These are phyloP conservation scores for Urocitellus parryii DNA, from an alignment of 2,113 vertebrate genomes.

Conservation along the genomic window DNA sequence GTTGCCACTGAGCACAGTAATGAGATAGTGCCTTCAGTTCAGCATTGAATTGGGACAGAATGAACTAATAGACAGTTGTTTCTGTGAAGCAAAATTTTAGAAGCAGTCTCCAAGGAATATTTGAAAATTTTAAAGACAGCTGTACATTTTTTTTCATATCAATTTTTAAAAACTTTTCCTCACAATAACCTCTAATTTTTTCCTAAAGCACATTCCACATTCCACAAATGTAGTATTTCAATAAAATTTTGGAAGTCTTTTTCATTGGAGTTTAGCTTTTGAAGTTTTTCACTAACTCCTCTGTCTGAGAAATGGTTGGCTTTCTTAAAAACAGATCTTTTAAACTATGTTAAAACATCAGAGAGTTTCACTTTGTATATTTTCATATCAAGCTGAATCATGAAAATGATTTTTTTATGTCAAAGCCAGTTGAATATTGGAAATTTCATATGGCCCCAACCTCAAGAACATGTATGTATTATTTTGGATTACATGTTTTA, in stretches of 20 bases:
- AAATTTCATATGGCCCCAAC: neutral
- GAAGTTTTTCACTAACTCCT: neutral
- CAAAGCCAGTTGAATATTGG: neutral
- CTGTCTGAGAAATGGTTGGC: slow-evolving; percentile 9
- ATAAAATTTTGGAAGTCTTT: neutral
- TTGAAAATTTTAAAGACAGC: slow-evolving; percentile 19
- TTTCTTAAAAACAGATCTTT: neutral
- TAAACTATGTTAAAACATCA: neutral
- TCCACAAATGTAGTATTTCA: neutral
- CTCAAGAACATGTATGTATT: neutral
- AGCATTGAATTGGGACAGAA: slow-evolving; percentile 6
- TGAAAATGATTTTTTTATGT: neutral
- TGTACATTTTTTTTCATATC: slow-evolving; percentile 19
- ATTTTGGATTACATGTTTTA: slow-evolving; percentile 22
- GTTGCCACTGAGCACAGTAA: slow-evolving; percentile 63
- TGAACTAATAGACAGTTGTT: slow-evolving; percentile 38
- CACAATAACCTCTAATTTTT: neutral
- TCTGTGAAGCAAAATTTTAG: slow-evolving; percentile 32
- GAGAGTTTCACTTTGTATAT: neutral
- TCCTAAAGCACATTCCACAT: neutral
- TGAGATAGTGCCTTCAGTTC: slow-evolving; percentile 71
- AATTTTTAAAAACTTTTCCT: neutral
- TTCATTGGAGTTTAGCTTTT: neutral
- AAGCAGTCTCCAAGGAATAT: slow-evolving; percentile 23
- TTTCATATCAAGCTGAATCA: neutral